Conservation (phyloP, 2,888 invertebrate genomes). For the Serripes groenlandicus region DNA sequence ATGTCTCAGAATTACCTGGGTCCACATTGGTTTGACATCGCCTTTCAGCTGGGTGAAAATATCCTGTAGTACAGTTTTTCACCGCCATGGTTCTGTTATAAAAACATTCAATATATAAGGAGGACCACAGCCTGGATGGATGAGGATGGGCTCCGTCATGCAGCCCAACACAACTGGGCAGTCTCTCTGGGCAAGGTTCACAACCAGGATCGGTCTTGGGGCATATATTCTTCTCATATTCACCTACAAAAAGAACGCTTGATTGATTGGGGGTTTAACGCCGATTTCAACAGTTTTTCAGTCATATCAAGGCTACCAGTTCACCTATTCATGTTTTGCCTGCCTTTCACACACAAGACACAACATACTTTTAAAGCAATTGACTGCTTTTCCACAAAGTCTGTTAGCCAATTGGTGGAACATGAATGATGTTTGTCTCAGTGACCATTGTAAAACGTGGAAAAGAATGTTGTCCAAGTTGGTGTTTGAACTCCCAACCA, state of each 20-base stretch:
- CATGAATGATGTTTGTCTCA: too few species aligned
- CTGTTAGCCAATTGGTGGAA: too few species aligned
- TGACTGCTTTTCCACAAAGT: too few species aligned
- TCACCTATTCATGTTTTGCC: too few species aligned
- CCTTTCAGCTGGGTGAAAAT: slow-evolving; percentile 57
- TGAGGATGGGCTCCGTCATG: slow-evolving; percentile 63
- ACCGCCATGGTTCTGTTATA: slow-evolving; percentile 65
- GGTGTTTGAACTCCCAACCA: too few species aligned
- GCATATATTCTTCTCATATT: slow-evolving; percentile 69
- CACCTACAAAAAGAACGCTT: slow-evolving; percentile 58
- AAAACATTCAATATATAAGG: slow-evolving; percentile 58
- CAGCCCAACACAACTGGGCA: slow-evolving; percentile 67
- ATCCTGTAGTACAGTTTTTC: slow-evolving; percentile 45
- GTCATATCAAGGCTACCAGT: too few species aligned
- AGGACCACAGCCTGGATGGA: slow-evolving; percentile 52
- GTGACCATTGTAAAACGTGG: too few species aligned
- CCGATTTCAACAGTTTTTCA: too few species aligned
- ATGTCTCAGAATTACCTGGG: slow-evolving; percentile 53
- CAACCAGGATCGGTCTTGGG: slow-evolving; percentile 56
- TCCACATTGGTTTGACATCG: slow-evolving; percentile 56
- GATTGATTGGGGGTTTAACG: too few species aligned
- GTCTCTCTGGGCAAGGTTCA: slow-evolving; percentile 62
- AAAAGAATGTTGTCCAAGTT: too few species aligned
- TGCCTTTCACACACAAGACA: too few species aligned
- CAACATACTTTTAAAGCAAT: too few species aligned